These are phyloP conservation scores for Lamellibrachia luymesi DNA, from an alignment of 1,140 invertebrate species.

Conservation along the genomic window DNA sequence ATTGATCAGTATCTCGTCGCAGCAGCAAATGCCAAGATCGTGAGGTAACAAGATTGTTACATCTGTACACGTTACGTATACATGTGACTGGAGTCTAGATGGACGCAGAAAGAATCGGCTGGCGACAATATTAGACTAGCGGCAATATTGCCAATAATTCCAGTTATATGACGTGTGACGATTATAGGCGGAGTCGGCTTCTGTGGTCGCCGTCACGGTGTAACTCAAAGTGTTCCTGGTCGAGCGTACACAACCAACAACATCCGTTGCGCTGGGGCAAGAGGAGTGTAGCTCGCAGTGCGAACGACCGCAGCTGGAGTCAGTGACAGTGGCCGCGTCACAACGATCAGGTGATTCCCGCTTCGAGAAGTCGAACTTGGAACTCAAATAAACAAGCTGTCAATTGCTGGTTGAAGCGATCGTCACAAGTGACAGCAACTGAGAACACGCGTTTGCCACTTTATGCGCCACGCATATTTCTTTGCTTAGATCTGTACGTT, in stretches of 20 bases:
- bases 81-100: not conserved
- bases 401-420: not conserved
- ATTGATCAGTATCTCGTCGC: not conserved
- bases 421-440: not conserved
- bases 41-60: not conserved
- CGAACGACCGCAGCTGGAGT: not conserved
- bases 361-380: not conserved
- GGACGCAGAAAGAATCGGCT: not conserved
- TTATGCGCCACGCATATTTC: not conserved
- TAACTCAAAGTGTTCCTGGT: not conserved
- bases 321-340: not conserved
- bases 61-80: not conserved
- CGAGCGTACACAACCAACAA: not conserved
- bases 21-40: not conserved
- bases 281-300: not conserved
- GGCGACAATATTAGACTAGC: not conserved
- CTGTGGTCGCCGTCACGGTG: not conserved
- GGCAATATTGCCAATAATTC: not conserved
- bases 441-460: not conserved
- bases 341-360: not conserved
- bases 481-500: not conserved
- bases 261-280: not conserved
- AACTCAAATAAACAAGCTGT: not conserved
- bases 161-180: not conserved
- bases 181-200: not conserved